phyloP scores from a whole-genome alignment of 1,140 invertebrate species.

The Brachionus plicatilis region DNA sequence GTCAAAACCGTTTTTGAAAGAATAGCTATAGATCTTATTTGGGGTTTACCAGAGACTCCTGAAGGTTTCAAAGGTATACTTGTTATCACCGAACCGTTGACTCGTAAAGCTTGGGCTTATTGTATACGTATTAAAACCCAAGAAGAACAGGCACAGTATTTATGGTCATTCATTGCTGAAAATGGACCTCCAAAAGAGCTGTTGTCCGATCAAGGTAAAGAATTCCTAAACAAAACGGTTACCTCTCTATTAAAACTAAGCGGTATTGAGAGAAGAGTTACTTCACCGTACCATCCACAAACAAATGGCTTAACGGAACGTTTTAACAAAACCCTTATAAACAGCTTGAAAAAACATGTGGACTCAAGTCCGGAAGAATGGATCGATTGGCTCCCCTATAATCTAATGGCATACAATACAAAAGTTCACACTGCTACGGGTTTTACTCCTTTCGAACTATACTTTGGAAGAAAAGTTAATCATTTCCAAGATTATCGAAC shows the following conservation, averaged over 20 bases:
- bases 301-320: too few relatives aligned
- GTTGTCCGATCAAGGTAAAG: not conserved
- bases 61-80: not conserved
- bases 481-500: constrained; percentile 37
- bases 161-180: not conserved
- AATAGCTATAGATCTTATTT: not conserved
- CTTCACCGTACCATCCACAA: not conserved
- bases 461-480: constrained; percentile 45
- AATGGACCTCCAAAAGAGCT: not conserved
- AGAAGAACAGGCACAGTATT: not conserved
- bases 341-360: too few relatives aligned
- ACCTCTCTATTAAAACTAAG: not conserved
- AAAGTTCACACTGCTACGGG: too few relatives aligned
- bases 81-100: not conserved
- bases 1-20: not conserved
- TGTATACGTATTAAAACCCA: not conserved
- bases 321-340: too few relatives aligned
- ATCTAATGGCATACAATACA: too few relatives aligned
- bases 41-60: not conserved
- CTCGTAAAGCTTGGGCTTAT: not conserved
- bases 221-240: not conserved
- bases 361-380: too few relatives aligned
- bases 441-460: too few relatives aligned
- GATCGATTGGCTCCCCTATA: too few relatives aligned
- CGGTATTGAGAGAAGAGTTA: not conserved